phyloP scores from a whole-genome alignment of 2,888 invertebrate genomes.

The Oscheius sp. region DNA sequence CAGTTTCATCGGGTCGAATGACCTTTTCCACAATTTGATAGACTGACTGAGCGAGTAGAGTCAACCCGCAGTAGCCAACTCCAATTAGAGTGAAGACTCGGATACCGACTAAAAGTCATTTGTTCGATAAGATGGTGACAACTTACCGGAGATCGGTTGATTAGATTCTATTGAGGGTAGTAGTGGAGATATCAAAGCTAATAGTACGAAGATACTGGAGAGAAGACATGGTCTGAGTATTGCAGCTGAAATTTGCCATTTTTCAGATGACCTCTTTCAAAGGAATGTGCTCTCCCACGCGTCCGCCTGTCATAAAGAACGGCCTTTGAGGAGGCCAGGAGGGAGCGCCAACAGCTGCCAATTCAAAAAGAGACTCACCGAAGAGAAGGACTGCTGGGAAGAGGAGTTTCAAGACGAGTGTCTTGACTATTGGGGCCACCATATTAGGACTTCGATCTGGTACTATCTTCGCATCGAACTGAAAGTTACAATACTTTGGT shows the following conservation, averaged over 20 bases:
- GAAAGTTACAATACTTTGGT: slow-evolving; percentile 4
- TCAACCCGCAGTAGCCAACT: slow-evolving; percentile 10
- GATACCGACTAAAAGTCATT: slow-evolving; percentile 12
- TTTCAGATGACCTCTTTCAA: background rate
- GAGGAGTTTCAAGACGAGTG: slow-evolving; percentile 9
- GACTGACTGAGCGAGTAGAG: slow-evolving; percentile 19
- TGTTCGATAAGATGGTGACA: background rate
- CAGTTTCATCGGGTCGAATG: slow-evolving; percentile 12
- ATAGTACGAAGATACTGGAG: slow-evolving; percentile 65
- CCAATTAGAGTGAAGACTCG: slow-evolving; percentile 21
- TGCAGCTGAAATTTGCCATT: slow-evolving; percentile 53
- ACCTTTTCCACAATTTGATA: slow-evolving; percentile 38
- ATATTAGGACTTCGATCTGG: background rate
- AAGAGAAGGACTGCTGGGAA: slow-evolving; percentile 24
- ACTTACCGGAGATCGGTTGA: slow-evolving; percentile 56
- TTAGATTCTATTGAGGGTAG: slow-evolving; percentile 57
- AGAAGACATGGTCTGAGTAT: slow-evolving; percentile 67
- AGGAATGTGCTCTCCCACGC: background rate
- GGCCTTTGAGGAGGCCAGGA: slow-evolving; percentile 11
- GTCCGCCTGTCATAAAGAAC: slow-evolving; percentile 4
- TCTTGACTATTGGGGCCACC: slow-evolving; percentile 28
- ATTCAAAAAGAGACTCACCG: slow-evolving; percentile 26
- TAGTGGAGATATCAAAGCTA: slow-evolving; percentile 62
- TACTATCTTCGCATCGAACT: slow-evolving; percentile 2
- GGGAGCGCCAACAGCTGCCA: slow-evolving; percentile 18